Evolutionary conservation across 2,797 vertebrate genomes (phyloP).

Genomic region (Pelobates cultripes): DNA sequence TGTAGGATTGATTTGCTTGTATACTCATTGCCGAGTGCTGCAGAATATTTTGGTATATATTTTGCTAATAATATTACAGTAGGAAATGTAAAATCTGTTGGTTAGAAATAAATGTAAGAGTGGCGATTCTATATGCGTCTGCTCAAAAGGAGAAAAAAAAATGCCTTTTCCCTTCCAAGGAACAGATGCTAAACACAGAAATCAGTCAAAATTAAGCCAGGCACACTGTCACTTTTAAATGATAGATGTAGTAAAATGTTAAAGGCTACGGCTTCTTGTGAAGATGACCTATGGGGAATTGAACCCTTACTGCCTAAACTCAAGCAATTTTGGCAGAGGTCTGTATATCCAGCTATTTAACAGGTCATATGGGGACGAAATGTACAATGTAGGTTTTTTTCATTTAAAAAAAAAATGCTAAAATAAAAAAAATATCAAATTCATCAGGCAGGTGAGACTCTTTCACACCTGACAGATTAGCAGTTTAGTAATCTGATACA

Average conservation of each 20-base stretch:
- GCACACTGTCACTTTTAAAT: slow-evolving; percentile 77
- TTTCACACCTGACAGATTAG: too few species aligned
- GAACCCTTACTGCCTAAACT: slow-evolving; percentile 58
- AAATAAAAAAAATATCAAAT: not conserved
- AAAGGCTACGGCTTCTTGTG: slow-evolving; percentile 78
- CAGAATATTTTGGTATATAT: too few species aligned
- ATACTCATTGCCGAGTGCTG: too few species aligned
- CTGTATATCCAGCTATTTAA: not conserved
- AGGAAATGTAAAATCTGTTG: too few species aligned
- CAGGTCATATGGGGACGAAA: slow-evolving; percentile 13
- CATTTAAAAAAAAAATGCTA: not conserved
- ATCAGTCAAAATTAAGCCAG: slow-evolving; percentile 72
- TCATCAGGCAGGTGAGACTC: not conserved
- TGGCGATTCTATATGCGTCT: slow-evolving; percentile 16
- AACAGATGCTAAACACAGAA: slow-evolving; percentile 72
- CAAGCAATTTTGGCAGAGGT: slow-evolving; percentile 45
- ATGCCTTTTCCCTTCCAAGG: slow-evolving; percentile 60
- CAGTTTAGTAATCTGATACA: too few species aligned
- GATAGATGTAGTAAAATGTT: slow-evolving; percentile 82
- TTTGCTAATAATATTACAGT: too few species aligned
- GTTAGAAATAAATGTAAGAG: not conserved
- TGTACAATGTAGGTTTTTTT: not conserved
- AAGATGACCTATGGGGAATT: slow-evolving; percentile 62
- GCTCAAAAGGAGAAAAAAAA: slow-evolving; percentile 15
- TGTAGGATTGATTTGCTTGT: too few species aligned